These are phyloP conservation scores for Choloepus didactylus DNA, from an alignment of 2,797 vertebrate species.

Conservation along the genomic window DNA sequence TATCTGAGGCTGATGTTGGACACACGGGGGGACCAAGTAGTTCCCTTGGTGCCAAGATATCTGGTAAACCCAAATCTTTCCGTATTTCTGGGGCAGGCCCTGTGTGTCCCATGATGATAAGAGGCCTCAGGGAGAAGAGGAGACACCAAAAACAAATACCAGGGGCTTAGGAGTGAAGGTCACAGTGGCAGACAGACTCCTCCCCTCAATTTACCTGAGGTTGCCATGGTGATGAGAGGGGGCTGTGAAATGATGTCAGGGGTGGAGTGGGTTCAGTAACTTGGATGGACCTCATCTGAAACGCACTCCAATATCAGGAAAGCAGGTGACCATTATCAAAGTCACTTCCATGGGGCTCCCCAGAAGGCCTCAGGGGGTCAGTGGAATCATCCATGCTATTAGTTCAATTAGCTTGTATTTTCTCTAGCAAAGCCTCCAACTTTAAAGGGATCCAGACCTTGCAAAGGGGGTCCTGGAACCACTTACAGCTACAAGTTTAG, in stretches of 20 bases:
- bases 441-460: neutral
- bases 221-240: neutral
- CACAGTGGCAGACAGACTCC: neutral
- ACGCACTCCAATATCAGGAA: no score
- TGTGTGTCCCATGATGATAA: neutral
- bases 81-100: neutral
- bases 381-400: neutral
- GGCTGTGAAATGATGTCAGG: neutral
- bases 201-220: neutral
- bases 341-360: neutral
- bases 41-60: neutral
- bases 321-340: fast-evolving
- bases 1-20: neutral
- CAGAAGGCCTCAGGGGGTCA: neutral
- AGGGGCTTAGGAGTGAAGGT: neutral
- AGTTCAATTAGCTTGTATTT: neutral
- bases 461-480: neutral
- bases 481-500: neutral
- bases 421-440: neutral
- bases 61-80: neutral
- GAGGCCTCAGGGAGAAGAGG: neutral
- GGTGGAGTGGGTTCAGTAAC: neutral
- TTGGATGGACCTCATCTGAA: neutral
- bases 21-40: neutral
- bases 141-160: neutral